Evolutionary conservation across 1,140 invertebrate species (phyloP), one percentile per base, ranked within the genome.

Genomic region (Leguminivora glycinivorella): DNA sequence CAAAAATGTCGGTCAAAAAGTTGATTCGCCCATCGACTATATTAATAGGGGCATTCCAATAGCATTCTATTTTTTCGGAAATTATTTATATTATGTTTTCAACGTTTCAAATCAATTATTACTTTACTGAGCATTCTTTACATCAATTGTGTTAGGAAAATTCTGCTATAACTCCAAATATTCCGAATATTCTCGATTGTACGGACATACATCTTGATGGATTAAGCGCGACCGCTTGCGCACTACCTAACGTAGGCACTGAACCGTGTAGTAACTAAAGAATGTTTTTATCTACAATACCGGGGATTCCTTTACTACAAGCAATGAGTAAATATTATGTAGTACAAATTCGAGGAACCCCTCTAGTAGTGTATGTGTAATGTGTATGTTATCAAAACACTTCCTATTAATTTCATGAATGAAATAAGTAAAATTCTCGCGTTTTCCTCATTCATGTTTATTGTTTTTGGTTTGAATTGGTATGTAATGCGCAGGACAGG

Each of bases 341-440:
- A 52, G 47, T 52, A 52, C 7, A 10, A 52, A 52, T 52, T 52
- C 47, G 47, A 22, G 47, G 47, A 52, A 52, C 47, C 47, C 47
- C 7, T 52, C 14, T 52, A 17, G 19, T 52, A 52, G 17, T 52
- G 17, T 10, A 7, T 22, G 17, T 52, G 17, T 10, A 7, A 52
- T 10, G 14, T 3, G 47, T 52, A 52, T 22, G 17, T 52, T 52
- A 52, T 52, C 47, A 22, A n/a, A n/a, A 17, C n/a, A 22, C 47
- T 52, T 52, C 47, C 47, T 52, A 22, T 52, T 52, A 52, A 52
- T 52, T 52, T 22, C 34, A 52, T 52, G 47, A 52, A 52, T 52
- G 19, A 52, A 52, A 52, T 52, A 22, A 52, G 47, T 52, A 52
- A 52, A 52, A 17, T 52, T 52, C 43, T 17, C 43, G n/a, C 43